These are phyloP conservation scores for Bos indicus DNA, from an alignment of 2,113 vertebrate species.

Conservation along the genomic window DNA sequence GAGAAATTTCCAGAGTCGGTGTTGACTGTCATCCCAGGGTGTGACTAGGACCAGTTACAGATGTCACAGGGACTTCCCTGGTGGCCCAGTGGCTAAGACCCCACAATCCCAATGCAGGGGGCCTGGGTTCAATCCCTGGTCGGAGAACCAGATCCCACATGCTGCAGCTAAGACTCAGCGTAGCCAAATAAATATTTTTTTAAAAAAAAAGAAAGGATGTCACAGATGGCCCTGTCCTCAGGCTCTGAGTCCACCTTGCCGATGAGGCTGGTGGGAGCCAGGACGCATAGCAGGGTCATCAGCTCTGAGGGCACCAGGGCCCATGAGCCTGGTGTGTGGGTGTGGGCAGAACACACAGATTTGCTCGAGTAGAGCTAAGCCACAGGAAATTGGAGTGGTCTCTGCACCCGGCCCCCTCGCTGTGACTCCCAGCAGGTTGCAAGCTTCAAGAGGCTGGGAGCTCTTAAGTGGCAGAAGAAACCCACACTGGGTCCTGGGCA, in stretches of 20 bases:
- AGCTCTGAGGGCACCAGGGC: background rate
- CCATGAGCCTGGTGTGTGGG: background rate
- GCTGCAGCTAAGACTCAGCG: background rate
- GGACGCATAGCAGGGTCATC: background rate
- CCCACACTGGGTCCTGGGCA: background rate
- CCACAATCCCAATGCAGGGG: background rate
- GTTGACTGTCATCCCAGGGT: background rate
- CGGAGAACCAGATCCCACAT: background rate
- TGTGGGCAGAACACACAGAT: background rate
- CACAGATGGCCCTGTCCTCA: rapidly evolving
- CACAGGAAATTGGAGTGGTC: background rate
- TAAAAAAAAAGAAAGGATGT: background rate
- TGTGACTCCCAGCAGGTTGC: background rate
- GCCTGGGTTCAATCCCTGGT: background rate
- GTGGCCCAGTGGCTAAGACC: background rate
- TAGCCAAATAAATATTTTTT: background rate
- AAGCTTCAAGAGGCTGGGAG: background rate
- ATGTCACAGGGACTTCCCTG: background rate
- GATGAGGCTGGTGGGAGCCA: background rate
- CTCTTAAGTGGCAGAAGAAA: background rate
- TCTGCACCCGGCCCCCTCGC: rapidly evolving
- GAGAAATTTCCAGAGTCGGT: background rate
- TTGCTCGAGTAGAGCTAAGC: background rate
- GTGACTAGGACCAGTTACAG: background rate
- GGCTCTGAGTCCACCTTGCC: background rate